A percentile compares a stretch with the other conserved stretches of the same genome.
These are phyloP conservation scores for Epinephelus fuscoguttatus DNA, from an alignment of 2,113 vertebrate species.

Conservation along the genomic window DNA sequence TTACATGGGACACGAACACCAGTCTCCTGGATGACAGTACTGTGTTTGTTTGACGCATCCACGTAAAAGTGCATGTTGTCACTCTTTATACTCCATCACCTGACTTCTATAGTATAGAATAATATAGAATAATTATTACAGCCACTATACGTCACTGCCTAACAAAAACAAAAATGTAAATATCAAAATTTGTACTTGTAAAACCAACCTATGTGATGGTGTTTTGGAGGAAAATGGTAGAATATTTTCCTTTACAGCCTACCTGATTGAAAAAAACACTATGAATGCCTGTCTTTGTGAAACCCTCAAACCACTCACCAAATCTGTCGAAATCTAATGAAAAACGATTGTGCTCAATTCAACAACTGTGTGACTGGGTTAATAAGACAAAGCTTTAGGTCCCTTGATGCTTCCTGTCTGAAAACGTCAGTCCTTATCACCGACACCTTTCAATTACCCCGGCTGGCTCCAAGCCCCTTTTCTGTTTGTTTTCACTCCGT, in stretches of 20 bases:
- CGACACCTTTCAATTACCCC: constrained; percentile 47
- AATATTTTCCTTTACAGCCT: background rate
- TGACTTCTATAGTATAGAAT: too few species aligned
- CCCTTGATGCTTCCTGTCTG: constrained; percentile 13
- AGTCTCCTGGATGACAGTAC: too few species aligned
- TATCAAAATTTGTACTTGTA: too few species aligned
- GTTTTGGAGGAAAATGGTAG: too few species aligned
- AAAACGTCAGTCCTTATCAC: constrained; percentile 26
- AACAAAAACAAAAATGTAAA: too few species aligned
- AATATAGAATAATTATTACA: too few species aligned
- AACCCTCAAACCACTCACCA: background rate
- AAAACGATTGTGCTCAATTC: constrained; percentile 8
- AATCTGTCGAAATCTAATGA: constrained; percentile 9
- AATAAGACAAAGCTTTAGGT: constrained; percentile 27
- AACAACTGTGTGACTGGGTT: constrained; percentile 34
- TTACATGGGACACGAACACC: too few species aligned
- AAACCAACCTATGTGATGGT: too few species aligned
- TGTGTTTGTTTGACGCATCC: too few species aligned
- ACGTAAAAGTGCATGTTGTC: too few species aligned
- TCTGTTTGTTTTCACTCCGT: constrained; percentile 41
- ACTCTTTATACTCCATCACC: too few species aligned
- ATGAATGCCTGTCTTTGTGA: background rate
- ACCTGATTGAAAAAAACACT: background rate
- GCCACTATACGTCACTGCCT: too few species aligned
- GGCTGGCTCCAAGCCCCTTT: constrained; percentile 2